Evolutionary conservation across 2,797 vertebrate species (phyloP), one percentile per base, ranked within the genome.

Genomic region (Gymnothorax javanicus): DNA sequence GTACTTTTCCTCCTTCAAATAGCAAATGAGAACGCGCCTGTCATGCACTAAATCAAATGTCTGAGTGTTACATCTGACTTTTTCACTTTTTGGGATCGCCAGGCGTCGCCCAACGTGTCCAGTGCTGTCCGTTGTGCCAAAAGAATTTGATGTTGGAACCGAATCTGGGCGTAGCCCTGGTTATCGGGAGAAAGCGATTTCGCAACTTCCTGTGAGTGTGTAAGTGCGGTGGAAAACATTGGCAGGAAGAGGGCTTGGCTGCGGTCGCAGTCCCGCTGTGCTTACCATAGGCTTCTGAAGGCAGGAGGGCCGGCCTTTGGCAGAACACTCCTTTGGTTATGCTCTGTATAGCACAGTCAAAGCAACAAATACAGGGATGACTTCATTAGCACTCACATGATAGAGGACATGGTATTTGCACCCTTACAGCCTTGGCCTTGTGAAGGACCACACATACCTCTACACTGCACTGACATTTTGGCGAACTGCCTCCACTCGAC

Each of bases 111-210:
- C 3, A 8, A 23, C 15, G n/a, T 23, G 52, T n/a, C 83, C 3
- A 9, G 13, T 75, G n/a, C 9, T 9, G 5, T 54, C 17, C 23
- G 7, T 2, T 5, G 7, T 58, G 54, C 57, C 20, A n/a, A 75
- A n/a, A 75, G 59, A 86, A 86, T 79, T 57, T 43, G 27, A 54
- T 23, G 60, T 77, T 50, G 43, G n/a, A 86, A 43, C 43, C 52
- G 17, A 33, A 3, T 54, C 17, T 52, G 83, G 33, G 60, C 58
- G 23, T 62, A 62, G 58, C 71, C 23, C 20, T 4, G 54, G 9
- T 58, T 86, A 62, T 79, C n/a, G 59, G 20, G 73, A 73, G 17
- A 79, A 17, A 20, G 43, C 33, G 13, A 43, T 79, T 79, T 71
- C 43, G 62, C 73, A 50, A 60, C 25, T 58, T 86, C 59, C 73